A percentile compares a stretch with the other conserved stretches of the same genome.
These are phyloP conservation scores for Cantharis flavilabris DNA, from an alignment of 2,888 invertebrate species.

Conservation along the genomic window DNA sequence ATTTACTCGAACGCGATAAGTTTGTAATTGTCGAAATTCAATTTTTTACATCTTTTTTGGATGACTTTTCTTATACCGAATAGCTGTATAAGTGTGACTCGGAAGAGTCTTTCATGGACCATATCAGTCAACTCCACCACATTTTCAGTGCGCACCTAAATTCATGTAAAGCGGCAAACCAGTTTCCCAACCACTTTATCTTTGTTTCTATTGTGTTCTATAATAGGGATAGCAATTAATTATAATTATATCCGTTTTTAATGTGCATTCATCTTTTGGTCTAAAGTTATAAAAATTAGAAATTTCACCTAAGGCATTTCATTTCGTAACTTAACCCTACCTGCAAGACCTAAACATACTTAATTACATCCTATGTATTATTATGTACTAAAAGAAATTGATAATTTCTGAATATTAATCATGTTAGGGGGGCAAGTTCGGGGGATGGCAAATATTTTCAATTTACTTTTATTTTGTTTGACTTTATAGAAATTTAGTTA, in stretches of 20 bases:
- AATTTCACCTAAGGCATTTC: not conserved
- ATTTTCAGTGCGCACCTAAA: slow-evolving; percentile 20
- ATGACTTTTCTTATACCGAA: slow-evolving; percentile 31
- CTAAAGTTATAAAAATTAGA: not conserved
- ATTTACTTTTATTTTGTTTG: not conserved
- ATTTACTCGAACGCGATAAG: not conserved
- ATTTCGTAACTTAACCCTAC: not conserved
- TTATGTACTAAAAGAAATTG: too few species aligned
- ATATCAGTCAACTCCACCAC: slow-evolving; percentile 44
- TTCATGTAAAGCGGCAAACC: slow-evolving; percentile 26
- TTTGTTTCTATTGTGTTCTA: not conserved
- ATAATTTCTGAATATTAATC: not conserved
- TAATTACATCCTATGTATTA: too few species aligned
- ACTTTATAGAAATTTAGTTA: not conserved
- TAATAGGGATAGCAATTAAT: not conserved
- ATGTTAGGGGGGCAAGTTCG: not conserved
- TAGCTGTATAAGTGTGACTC: slow-evolving; percentile 44
- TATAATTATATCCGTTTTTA: not conserved
- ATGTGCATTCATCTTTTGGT: not conserved
- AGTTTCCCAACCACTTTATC: not conserved
- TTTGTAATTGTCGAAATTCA: not conserved
- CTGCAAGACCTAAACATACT: not conserved
- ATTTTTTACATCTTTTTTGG: not conserved
- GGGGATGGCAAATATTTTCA: not conserved
- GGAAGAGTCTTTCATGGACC: slow-evolving; percentile 46